Percentiles rank a stretch among this genome's conserved stretches.
These are phyloP conservation scores for Sympetrum striolatum DNA, from an alignment of 2,888 invertebrate species.

Conservation along the genomic window DNA sequence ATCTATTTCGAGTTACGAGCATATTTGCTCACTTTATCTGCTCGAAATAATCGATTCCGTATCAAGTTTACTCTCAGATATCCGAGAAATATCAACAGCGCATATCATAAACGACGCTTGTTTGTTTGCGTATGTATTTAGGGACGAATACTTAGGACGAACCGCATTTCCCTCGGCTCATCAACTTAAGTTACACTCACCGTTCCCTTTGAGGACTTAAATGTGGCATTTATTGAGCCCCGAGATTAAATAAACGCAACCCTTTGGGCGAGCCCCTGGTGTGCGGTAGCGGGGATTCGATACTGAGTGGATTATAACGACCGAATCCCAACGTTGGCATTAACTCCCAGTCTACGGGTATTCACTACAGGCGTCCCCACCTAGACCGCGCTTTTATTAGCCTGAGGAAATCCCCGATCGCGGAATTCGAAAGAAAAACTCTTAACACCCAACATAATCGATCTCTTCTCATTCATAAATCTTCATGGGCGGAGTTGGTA, in stretches of 20 bases:
- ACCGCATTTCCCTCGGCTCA: not conserved
- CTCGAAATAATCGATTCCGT: no score
- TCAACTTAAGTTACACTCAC: not conserved
- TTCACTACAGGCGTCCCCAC: not conserved
- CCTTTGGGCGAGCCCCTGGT: not conserved
- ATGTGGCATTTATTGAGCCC: not conserved
- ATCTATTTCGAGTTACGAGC: no score
- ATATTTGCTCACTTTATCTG: no score
- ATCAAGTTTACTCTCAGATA: no score
- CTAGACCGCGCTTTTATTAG: not conserved
- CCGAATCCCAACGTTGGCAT: not conserved
- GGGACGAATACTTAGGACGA: not conserved
- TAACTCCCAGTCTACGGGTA: not conserved
- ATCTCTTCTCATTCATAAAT: no score
- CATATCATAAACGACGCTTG: no score
- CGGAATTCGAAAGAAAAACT: not conserved
- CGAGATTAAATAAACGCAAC: not conserved
- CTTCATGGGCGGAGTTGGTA: no score
- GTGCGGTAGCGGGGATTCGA: not conserved
- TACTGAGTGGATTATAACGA: not conserved
- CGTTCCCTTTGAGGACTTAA: not conserved
- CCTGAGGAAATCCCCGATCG: not conserved
- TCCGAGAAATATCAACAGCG: no score
- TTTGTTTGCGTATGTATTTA: no score
- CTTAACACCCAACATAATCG: no score